A percentile compares a stretch with the other conserved stretches of the same genome.
Conservation (phyloP, 1,140 invertebrate genomes). For the Galendromus occidentalis region DNA sequence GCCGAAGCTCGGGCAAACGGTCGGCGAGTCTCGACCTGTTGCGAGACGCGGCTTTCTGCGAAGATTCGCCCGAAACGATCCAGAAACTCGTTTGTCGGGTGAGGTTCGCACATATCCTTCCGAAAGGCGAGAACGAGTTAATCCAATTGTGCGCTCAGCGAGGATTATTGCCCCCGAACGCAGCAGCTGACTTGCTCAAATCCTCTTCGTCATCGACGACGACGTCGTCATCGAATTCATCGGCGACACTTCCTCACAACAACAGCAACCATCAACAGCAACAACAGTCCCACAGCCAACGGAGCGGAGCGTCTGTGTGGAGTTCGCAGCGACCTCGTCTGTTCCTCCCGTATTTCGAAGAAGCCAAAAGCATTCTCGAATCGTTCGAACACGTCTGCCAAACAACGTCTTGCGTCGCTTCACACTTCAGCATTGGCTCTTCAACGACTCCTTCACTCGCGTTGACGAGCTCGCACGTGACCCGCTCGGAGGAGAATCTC, state of each 20-base stretch:
- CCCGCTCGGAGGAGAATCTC: conserved; percentile 41
- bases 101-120: conserved; percentile 68
- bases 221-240: conserved; percentile 22
- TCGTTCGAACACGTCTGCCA: conserved; percentile 9
- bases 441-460: neutral
- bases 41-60: conserved; percentile 56
- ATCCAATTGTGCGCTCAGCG: conserved; percentile 50
- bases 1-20: conserved; percentile 51
- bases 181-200: conserved; percentile 60
- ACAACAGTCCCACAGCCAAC: conserved; percentile 63
- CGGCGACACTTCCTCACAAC: conserved; percentile 19
- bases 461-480: conserved; percentile 31
- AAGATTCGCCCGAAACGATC: conserved; percentile 63
- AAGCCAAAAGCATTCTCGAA: conserved; percentile 47
- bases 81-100: conserved; percentile 59
- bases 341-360: conserved; percentile 82
- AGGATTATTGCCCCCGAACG: conserved; percentile 61
- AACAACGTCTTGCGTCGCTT: neutral
- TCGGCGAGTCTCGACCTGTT: conserved; percentile 68
- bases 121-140: conserved; percentile 52
- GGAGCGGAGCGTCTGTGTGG: conserved; percentile 48
- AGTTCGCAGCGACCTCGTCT: conserved; percentile 62
- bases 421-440: neutral
- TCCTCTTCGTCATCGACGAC: conserved; percentile 21
- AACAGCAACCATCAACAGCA: conserved; percentile 31